phyloP scores from a whole-genome alignment of 2,888 invertebrate species.

The Cerastoderma edule region DNA sequence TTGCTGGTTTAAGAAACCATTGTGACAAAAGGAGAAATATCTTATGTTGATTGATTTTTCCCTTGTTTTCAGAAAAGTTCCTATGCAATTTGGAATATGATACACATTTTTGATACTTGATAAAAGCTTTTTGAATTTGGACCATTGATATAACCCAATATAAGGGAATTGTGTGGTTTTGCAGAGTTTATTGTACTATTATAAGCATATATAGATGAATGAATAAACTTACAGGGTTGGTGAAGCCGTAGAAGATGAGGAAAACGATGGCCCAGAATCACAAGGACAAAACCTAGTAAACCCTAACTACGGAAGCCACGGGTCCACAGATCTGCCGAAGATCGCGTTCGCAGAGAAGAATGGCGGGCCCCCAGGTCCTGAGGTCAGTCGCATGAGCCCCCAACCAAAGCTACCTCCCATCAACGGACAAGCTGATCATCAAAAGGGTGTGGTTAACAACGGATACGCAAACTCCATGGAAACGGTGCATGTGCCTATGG shows the following conservation, averaged over 20 bases:
- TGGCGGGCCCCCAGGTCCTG: conserved; percentile 2
- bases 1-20: no score
- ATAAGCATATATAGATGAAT: no score
- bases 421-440: background rate
- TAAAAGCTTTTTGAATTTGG: no score
- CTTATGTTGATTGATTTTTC: no score
- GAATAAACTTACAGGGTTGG: conserved; percentile 43
- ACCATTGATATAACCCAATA: no score
- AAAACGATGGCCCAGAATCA: conserved; percentile 8
- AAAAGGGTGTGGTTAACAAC: background rate
- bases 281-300: conserved; percentile 8
- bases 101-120: no score
- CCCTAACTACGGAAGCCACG: conserved; percentile 27
- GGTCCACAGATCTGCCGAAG: conserved; percentile 28
- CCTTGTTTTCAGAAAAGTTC: no score
- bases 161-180: no score
- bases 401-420: conserved; percentile 20
- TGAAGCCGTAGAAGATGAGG: conserved; percentile 54
- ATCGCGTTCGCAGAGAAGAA: conserved; percentile 31
- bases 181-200: no score
- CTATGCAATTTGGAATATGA: no score
- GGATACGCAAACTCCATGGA: conserved; percentile 1
- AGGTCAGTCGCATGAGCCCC: conserved; percentile 19
- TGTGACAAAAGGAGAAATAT: no score
- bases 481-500: conserved; percentile 25